A percentile compares a stretch with the other conserved stretches of the same genome.
Conservation (phyloP, 2,888 invertebrate species). For the Conops quadrifasciatus region DNA sequence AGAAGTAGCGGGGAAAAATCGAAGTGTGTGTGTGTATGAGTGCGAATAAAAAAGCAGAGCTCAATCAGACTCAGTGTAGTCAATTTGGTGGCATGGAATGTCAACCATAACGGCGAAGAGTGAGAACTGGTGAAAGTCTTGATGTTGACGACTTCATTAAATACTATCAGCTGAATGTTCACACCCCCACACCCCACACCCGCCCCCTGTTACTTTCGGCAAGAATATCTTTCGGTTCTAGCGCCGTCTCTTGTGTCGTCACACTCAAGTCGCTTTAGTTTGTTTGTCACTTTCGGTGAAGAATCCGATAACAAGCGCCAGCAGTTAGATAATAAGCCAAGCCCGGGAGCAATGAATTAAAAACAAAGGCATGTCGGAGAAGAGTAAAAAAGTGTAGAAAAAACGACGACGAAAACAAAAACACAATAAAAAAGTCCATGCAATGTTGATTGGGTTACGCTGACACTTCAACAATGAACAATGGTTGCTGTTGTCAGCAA, state of each 20-base stretch:
- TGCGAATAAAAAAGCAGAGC: constrained; percentile 1
- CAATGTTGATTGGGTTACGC: not conserved
- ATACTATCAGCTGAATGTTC: no score
- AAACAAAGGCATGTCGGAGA: not conserved
- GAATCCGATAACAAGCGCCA: constrained; percentile 26
- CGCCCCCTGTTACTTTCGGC: no score
- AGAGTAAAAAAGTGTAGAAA: not conserved
- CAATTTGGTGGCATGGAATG: no score
- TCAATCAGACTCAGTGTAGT: no score
- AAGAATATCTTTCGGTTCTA: not conserved
- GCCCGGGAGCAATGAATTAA: not conserved
- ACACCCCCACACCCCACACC: no score
- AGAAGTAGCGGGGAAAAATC: not conserved
- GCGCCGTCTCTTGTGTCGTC: not conserved
- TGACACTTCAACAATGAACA: not conserved
- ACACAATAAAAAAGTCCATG: not conserved
- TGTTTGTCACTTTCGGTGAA: constrained; percentile 40
- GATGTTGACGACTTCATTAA: no score
- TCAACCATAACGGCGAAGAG: no score
- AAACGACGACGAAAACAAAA: not conserved
- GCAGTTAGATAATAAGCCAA: not conserved
- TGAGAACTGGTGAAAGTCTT: no score
- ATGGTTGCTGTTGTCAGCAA: not conserved
- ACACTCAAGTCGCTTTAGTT: constrained; percentile 38
- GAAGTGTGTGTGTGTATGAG: not conserved